These are phyloP conservation scores for Hirundo rustica DNA, from an alignment of 2,797 vertebrate species.

Conservation along the genomic window DNA sequence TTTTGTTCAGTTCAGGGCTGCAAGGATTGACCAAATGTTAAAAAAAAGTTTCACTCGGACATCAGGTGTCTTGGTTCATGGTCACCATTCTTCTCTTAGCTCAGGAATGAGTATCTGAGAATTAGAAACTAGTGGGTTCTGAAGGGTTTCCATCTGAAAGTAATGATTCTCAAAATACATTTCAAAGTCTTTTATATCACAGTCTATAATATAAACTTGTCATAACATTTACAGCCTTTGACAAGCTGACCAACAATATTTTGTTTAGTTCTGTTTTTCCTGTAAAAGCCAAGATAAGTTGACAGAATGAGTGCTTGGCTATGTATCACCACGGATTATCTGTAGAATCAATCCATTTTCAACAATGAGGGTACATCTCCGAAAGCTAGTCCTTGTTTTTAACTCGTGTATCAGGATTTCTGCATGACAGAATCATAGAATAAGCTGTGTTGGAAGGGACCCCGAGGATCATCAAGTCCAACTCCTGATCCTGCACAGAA, in stretches of 20 bases:
- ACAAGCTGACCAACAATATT: background rate
- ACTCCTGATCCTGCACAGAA: background rate
- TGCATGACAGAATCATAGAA: background rate
- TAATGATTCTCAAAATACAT: background rate
- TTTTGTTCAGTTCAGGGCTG: accelerated
- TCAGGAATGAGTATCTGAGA: background rate
- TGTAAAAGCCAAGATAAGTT: background rate
- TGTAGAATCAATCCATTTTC: background rate
- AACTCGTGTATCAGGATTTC: background rate
- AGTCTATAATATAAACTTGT: background rate
- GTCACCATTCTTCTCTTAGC: background rate
- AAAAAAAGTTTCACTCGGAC: background rate
- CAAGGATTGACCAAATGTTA: background rate
- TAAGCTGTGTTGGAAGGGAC: background rate
- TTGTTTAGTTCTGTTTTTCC: background rate
- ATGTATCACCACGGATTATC: background rate
- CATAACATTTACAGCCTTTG: background rate
- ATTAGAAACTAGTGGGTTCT: background rate
- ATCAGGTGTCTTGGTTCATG: background rate
- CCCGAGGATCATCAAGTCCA: background rate
- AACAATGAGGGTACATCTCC: background rate
- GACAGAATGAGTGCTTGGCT: background rate
- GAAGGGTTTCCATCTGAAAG: background rate
- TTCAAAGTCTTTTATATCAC: background rate
- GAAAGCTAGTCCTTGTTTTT: background rate